Evolutionary conservation across 1,140 invertebrate genomes (phyloP), one percentile per base, ranked within the genome.

Genomic region (Spodoptera frugiperda): DNA sequence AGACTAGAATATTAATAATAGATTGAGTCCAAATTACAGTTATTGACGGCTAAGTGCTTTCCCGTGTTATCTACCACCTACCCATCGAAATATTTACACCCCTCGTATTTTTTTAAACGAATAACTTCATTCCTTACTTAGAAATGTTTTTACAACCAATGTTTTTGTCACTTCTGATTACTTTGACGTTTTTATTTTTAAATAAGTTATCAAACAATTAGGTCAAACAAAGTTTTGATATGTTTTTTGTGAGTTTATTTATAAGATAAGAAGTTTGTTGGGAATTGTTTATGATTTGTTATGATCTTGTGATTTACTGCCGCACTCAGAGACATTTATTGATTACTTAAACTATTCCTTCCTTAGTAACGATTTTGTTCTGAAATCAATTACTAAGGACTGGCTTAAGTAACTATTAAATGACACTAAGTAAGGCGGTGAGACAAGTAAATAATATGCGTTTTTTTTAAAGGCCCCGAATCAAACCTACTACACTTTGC

Each of bases 21-120:
- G 44, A 67, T 49, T 67, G 8, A 8, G 2, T 48, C 12, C 44
- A 49, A 39, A 49, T 46, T 14, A 49, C 39, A 67, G 11, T 21
- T 63, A 12, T 46, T 49, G 39, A 48, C 19, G 19, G 19, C 19
- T 67, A 48, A 67, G 44, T 49, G 63, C 17, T 19, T 67, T 67
- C 19, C 15, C 44, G 12, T 49, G 63, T 67, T 39, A 12, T 4
- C 21, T 0, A 15, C n/a, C n/a, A 12, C 3, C 21, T 0, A 15
- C n/a, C n/a, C 63, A 49, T 25, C n/a, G 11, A 4, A 12, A 21
- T 67, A 67, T 67, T 67, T 67, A 67, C 44, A 61, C 21, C 15
- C 33, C n/a, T 44, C 17, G 14, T 21, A 44, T 25, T 25, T 48
- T 67, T 67, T 67, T n/a, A 48, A 48, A 67, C 19, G 33, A 14